Percentiles rank a stretch among this genome's conserved stretches.
Conservation (phyloP, 2,797 vertebrate species). For the Falco naumanni region DNA sequence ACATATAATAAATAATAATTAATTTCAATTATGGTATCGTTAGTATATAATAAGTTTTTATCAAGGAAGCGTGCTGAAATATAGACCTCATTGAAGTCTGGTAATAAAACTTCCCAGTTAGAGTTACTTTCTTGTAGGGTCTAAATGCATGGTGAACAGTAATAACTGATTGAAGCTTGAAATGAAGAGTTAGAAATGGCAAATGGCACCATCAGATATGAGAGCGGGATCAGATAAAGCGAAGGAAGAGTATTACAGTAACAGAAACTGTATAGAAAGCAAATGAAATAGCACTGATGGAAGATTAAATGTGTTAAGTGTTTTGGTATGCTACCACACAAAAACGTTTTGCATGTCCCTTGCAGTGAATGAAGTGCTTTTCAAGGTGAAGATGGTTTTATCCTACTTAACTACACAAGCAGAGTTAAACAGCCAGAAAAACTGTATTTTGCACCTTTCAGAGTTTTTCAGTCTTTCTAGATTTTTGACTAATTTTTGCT, state of each 20-base stretch:
- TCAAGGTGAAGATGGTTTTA: no score
- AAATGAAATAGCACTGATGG: not conserved
- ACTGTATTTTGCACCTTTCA: not conserved
- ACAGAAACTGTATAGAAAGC: not conserved
- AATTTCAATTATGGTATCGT: not conserved
- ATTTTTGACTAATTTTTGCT: not conserved
- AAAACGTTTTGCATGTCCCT: not conserved
- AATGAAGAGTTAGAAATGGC: not conserved
- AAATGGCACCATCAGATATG: not conserved
- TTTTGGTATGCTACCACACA: not conserved
- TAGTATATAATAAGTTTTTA: not conserved
- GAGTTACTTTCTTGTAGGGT: not conserved
- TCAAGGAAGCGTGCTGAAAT: not conserved
- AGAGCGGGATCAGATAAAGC: not conserved
- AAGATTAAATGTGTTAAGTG: not conserved
- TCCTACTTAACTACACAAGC: not conserved
- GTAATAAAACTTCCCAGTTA: not conserved
- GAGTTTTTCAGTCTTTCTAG: not conserved
- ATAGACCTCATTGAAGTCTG: not conserved
- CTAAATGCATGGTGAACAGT: not conserved
- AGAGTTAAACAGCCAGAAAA: not conserved
- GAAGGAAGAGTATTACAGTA: not conserved
- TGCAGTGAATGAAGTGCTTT: not conserved
- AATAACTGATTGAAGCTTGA: not conserved
- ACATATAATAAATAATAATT: not conserved